Percentiles rank a stretch among this genome's conserved stretches.
phyloP scores from a whole-genome alignment of 1,140 invertebrate genomes.

The Aphidius gifuensis region DNA sequence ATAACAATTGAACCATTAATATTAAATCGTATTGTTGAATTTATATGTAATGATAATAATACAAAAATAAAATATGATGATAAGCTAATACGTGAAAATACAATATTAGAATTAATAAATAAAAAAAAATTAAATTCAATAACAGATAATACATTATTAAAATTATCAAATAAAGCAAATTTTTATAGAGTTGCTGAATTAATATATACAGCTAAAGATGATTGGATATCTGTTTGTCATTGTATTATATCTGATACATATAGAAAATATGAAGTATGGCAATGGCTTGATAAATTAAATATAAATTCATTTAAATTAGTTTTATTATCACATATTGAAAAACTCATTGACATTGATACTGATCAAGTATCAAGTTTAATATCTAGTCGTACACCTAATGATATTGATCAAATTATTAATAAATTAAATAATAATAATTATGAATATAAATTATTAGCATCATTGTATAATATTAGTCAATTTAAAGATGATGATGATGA shows the following conservation, averaged over 20 bases:
- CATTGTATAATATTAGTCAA: slow-evolving; percentile 58
- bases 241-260: slow-evolving; percentile 44
- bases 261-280: slow-evolving; percentile 45
- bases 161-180: slow-evolving; percentile 61
- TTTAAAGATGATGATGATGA: slow-evolving; percentile 36
- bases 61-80: slow-evolving; percentile 54
- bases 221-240: slow-evolving; percentile 49
- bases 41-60: slow-evolving; percentile 56
- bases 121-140: slow-evolving; percentile 66
- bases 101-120: slow-evolving; percentile 73
- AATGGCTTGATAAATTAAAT: slow-evolving; percentile 44
- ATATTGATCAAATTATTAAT: slow-evolving; percentile 45
- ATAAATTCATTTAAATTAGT: slow-evolving; percentile 40
- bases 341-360: slow-evolving; percentile 39
- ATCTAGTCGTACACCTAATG: slow-evolving; percentile 34
- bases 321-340: slow-evolving; percentile 31
- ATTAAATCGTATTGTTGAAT: slow-evolving; percentile 54
- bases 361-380: slow-evolving; percentile 40
- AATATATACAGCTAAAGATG: slow-evolving; percentile 45
- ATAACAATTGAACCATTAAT: slow-evolving; percentile 40
- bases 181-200: slow-evolving; percentile 55
- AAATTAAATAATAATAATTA: slow-evolving; percentile 48
- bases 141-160: slow-evolving; percentile 56
- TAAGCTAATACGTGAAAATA: slow-evolving; percentile 75
- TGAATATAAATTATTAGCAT: slow-evolving; percentile 63